Percentiles rank a stretch among this genome's conserved stretches.
Conservation (phyloP, 2,113 vertebrate genomes). For the Sander vitreus region DNA sequence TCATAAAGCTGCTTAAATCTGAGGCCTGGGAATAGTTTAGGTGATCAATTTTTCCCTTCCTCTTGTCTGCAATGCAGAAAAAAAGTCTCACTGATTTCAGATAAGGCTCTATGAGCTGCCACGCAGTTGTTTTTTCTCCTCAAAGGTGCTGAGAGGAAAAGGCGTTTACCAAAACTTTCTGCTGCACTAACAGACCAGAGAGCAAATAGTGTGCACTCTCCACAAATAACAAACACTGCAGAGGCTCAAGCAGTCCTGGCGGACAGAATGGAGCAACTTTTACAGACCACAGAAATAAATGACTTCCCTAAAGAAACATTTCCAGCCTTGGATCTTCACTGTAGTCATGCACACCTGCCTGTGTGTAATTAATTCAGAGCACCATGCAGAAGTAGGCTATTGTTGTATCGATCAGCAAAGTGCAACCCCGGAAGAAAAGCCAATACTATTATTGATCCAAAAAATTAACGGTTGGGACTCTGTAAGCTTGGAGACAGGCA, state of each 20-base stretch:
- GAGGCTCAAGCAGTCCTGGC: conserved; percentile 7
- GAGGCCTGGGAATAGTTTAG: conserved; percentile 43
- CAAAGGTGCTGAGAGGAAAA: conserved; percentile 27
- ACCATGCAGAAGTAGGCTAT: conserved; percentile 30
- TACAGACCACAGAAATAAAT: conserved; percentile 39
- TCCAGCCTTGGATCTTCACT: conserved; percentile 31
- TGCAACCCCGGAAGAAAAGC: conserved; percentile 48
- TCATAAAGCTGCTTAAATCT: conserved; percentile 53
- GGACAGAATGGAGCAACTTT: conserved; percentile 22
- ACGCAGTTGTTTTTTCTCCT: conserved; percentile 3
- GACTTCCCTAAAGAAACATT: conserved; percentile 51
- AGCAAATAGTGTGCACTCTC: background rate
- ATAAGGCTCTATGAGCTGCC: conserved; percentile 36
- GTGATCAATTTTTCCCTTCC: conserved; percentile 57
- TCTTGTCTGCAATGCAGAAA: conserved; percentile 54
- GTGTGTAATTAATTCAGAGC: conserved; percentile 60
- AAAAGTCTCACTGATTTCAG: conserved; percentile 40
- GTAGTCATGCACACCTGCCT: conserved; percentile 12
- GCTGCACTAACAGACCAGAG: conserved; percentile 28
- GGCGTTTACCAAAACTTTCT: conserved; percentile 40
- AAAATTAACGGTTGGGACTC: conserved; percentile 37
- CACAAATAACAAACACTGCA: conserved; percentile 18
- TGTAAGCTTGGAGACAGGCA: conserved; percentile 24
- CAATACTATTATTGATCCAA: conserved; percentile 70
- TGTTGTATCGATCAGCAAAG: conserved; percentile 64